Conservation (phyloP, 2,113 vertebrate genomes). For the Microcebus lehilahytsara region DNA sequence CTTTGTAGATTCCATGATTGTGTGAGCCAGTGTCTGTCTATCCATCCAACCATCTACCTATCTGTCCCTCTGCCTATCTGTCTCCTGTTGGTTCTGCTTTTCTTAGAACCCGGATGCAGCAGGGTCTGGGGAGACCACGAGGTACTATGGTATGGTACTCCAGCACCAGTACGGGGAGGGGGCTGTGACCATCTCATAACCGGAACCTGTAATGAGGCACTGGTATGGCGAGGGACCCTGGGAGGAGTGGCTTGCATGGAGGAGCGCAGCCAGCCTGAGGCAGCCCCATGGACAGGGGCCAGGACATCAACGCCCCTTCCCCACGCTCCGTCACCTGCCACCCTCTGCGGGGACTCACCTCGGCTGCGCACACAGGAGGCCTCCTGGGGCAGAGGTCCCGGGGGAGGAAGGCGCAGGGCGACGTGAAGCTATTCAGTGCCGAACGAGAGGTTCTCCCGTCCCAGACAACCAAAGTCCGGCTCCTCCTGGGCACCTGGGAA, state of each 20-base stretch:
- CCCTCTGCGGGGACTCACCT: neutral
- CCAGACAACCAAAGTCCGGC: rapidly evolving
- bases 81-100: neutral
- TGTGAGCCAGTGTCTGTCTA: neutral
- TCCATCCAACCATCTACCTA: neutral
- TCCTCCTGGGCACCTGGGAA: neutral
- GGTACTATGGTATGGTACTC: rapidly evolving
- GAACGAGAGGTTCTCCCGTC: neutral
- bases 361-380: neutral
- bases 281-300: rapidly evolving
- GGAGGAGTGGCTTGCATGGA: neutral
- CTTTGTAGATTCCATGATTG: neutral
- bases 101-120: neutral
- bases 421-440: neutral
- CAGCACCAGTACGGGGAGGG: neutral
- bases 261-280: neutral
- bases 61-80: neutral
- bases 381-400: rapidly evolving
- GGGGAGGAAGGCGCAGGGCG: neutral
- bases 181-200: neutral
- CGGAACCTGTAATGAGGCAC: neutral
- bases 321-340: no score
- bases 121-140: neutral
- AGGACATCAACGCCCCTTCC: neutral
- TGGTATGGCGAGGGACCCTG: neutral